Conservation (phyloP, 2,888 invertebrate genomes). For the Himalopsyche japonica region DNA sequence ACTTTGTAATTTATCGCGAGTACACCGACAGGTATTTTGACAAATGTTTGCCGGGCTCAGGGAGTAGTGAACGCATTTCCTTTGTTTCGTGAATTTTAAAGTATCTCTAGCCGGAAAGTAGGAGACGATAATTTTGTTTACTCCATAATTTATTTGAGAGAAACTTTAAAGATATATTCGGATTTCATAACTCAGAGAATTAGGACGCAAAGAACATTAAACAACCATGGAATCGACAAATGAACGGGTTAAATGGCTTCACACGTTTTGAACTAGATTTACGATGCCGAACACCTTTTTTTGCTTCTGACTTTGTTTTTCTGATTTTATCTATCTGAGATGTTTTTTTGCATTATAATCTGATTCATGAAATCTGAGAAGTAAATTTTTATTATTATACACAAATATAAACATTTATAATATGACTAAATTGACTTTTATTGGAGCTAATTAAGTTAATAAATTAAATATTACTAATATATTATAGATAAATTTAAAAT, state of each 20-base stretch:
- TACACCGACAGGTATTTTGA: conserved; percentile 21
- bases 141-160: neutral
- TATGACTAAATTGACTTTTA: no score
- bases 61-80: neutral
- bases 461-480: no score
- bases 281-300: neutral
- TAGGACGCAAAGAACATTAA: neutral
- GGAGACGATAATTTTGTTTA: neutral
- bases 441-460: no score
- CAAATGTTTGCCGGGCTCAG: conserved; percentile 3
- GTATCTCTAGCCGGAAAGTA: neutral
- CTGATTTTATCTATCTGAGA: neutral
- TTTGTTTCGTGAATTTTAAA: conserved; percentile 6
- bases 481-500: no score
- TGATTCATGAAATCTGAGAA: no score
- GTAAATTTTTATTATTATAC: no score
- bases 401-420: no score
- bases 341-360: no score
- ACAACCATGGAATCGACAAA: neutral
- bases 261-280: neutral
- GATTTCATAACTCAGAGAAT: neutral
- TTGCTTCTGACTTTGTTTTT: neutral
- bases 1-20: conserved; percentile 22
- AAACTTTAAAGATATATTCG: neutral
- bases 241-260: neutral